Evolutionary conservation across 2,888 invertebrate species (phyloP).

Genomic region (Mactromeris polynyma): DNA sequence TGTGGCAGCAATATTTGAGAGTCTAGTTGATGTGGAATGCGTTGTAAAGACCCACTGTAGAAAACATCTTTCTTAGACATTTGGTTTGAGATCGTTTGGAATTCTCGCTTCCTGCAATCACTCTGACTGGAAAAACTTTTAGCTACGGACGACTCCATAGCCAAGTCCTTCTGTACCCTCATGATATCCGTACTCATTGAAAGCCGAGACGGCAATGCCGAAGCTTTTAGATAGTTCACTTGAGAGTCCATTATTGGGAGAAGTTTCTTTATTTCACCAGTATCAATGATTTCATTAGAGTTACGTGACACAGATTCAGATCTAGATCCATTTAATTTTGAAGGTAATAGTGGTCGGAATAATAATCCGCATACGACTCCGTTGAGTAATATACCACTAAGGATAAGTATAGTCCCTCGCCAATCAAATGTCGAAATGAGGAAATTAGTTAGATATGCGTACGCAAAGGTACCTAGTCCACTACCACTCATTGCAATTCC

Average conservation of each 20-base stretch:
- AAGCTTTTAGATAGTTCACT: neutral
- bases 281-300: slow-evolving; percentile 5
- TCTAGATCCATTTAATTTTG: slow-evolving; percentile 19
- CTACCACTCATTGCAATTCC: slow-evolving; percentile 98
- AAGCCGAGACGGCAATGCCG: slow-evolving; percentile 36
- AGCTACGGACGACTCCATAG: neutral
- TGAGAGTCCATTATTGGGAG: neutral
- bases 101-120: slow-evolving; percentile 35
- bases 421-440: slow-evolving; percentile 89
- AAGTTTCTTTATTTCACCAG: slow-evolving; percentile 38
- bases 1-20: neutral
- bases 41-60: slow-evolving; percentile 92
- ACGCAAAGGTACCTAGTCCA: slow-evolving; percentile 96
- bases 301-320: slow-evolving; percentile 17
- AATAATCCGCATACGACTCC: slow-evolving; percentile 96
- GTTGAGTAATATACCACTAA: slow-evolving; percentile 94
- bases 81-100: slow-evolving; percentile 88
- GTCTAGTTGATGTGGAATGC: slow-evolving; percentile 21
- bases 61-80: slow-evolving; percentile 95
- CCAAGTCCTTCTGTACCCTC: slow-evolving; percentile 15
- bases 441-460: slow-evolving; percentile 90
- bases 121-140: slow-evolving; percentile 52
- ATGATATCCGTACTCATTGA: slow-evolving; percentile 41
- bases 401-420: slow-evolving; percentile 88
- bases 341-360: slow-evolving; percentile 92